Base-by-base conservation (phyloP, 2,797 vertebrate genomes). In the Allobates femoralis region DNA sequence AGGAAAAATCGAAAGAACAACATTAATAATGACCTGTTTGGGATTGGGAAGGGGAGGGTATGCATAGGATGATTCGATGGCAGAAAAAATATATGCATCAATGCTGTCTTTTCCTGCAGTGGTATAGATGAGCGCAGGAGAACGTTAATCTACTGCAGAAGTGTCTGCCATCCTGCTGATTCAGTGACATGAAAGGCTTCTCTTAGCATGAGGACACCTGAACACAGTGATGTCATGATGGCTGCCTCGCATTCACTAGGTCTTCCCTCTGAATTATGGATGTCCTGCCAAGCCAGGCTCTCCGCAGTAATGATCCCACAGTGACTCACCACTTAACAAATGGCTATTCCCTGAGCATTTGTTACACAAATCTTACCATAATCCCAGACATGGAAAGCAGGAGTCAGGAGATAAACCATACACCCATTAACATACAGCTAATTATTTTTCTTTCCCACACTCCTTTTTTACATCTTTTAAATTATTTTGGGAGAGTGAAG, bases 301-400 rank as follows among this genome's bases (percentile, higher is more conserved):
- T 84, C 34, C 23, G 55, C 77, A 66, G 56, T 81, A 81, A 85
- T 81, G 85, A 86, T 86, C 71, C 71, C 50, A 50, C 58, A 81
- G 82, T 88, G 83, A 85, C 81, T 88, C 86, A 88, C 86, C 67
- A 80, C 83, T 88, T 85, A 85, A 81, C 83, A 85, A 85, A 85
- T 85, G 81, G 83, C 56, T 84, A 88, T 88, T 88, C 82, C 83
- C 86, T 81, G 55, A 76, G 77, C 78, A 88, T 88, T 84, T 85
- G 86, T 85, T 84, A 88, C 78, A 79, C 66, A 62, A 41, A 46
- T 78, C 82, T 84, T 55, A 28, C 55, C 55, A 53, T 79, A 73
- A 83, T 73, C 81, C 55, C 32, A 7, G 71, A 87, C 80, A 83
- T 60, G 19, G 74, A 83, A 77, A 83, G 67, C 56, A 75, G 23